phyloP scores from a whole-genome alignment of 2,888 invertebrate species.

The Trichopoda pennipes region DNA sequence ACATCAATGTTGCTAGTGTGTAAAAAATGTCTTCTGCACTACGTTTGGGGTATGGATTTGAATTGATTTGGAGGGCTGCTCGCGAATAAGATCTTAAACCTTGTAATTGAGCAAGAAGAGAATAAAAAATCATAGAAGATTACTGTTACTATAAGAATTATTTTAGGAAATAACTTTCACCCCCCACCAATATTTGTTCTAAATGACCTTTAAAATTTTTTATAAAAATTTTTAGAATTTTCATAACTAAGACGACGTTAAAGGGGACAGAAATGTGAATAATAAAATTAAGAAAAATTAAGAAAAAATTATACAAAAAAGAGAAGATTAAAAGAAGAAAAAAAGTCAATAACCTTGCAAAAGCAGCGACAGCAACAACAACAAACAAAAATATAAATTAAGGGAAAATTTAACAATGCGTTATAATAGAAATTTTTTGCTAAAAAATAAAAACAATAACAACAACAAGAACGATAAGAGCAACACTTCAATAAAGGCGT shows the following conservation, averaged over 20 bases:
- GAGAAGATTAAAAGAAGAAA: not conserved
- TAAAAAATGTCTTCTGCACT: no score
- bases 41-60: no score
- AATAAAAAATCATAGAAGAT: no score
- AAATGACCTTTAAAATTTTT: constrained; percentile 23
- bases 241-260: not conserved
- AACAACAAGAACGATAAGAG: constrained; percentile 31
- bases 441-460: constrained; percentile 37
- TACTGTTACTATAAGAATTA: no score
- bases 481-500: constrained; percentile 63
- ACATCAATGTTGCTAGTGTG: no score
- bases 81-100: no score
- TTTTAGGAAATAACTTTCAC: constrained; percentile 16
- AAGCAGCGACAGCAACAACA: no score
- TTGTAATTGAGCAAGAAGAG: no score
- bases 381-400: no score
- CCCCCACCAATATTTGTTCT: constrained; percentile 22
- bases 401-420: constrained; percentile 22
- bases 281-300: constrained; percentile 13
- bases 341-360: not conserved
- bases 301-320: not conserved
- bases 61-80: no score
- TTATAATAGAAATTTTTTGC: constrained; percentile 40
- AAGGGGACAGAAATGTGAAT: not conserved
- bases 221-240: constrained; percentile 28